A percentile compares a stretch with the other conserved stretches of the same genome.
Evolutionary conservation across 2,888 invertebrate species (phyloP).

Genomic region (Hartigia nigra): DNA sequence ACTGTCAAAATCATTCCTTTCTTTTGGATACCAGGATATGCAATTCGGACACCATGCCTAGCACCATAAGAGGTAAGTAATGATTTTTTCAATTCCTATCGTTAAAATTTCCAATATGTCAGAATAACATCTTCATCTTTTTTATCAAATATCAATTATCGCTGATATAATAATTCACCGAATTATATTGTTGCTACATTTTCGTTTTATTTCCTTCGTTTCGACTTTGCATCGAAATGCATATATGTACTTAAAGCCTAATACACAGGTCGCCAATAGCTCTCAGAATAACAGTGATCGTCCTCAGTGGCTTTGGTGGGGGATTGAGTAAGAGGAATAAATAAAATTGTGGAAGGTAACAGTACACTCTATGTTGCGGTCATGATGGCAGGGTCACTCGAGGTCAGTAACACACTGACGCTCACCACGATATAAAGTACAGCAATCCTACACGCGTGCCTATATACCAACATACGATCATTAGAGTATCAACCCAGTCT

Average conservation of each 20-base stretch:
- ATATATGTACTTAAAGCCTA: neutral
- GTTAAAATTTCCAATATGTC: too few relatives aligned
- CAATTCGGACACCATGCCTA: conserved; percentile 62
- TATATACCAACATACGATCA: neutral
- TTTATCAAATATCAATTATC: neutral
- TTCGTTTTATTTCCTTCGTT: too few relatives aligned
- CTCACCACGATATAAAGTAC: neutral
- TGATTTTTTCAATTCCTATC: neutral
- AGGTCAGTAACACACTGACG: conserved; percentile 65
- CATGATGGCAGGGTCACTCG: conserved; percentile 62
- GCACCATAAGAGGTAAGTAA: conserved; percentile 63
- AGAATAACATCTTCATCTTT: too few relatives aligned
- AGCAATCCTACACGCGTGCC: conserved; percentile 1
- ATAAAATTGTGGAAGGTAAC: conserved; percentile 53
- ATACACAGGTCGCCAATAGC: neutral
- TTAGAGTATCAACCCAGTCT: neutral
- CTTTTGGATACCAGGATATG: conserved; percentile 61
- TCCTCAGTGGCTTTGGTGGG: neutral
- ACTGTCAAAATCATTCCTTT: conserved; percentile 17
- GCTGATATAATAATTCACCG: too few relatives aligned
- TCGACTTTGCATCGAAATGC: too few relatives aligned
- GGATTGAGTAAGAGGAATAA: conserved; percentile 23
- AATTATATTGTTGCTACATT: too few relatives aligned
- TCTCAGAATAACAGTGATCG: neutral
- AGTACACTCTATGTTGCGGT: conserved; percentile 51